Evolutionary conservation across 2,797 vertebrate species (phyloP).

Genomic region (Myotis myotis): DNA sequence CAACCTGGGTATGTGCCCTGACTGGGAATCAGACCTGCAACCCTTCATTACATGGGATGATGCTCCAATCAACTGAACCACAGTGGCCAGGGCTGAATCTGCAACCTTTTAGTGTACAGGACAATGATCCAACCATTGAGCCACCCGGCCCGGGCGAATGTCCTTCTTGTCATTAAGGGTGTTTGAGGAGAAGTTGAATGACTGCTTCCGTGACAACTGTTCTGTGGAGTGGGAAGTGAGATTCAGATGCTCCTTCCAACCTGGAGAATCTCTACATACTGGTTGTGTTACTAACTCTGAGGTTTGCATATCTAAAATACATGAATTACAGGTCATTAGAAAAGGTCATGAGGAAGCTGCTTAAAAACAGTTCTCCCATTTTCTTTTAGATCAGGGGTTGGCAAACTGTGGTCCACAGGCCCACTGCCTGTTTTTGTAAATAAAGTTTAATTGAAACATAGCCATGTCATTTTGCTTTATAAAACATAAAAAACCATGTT

Average conservation of each 20-base stretch:
- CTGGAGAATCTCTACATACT: neutral
- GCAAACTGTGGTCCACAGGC: neutral
- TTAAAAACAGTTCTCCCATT: neutral
- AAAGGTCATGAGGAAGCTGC: neutral
- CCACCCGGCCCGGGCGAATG: neutral
- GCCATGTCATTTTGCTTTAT: neutral
- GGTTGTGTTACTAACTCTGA: neutral
- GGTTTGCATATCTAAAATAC: neutral
- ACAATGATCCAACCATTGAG: too few species aligned
- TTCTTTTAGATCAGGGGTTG: neutral
- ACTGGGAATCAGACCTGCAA: too few species aligned
- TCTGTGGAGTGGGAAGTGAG: neutral
- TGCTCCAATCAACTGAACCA: too few species aligned
- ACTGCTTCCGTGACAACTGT: neutral
- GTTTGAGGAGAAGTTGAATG: neutral
- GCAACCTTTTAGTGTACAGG: too few species aligned
- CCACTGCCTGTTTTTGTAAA: slow-evolving; percentile 1
- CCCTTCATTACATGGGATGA: too few species aligned
- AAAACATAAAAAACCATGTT: too few species aligned
- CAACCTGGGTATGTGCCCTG: too few species aligned
- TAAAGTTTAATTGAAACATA: neutral
- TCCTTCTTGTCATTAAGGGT: neutral
- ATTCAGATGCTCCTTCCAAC: neutral
- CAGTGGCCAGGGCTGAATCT: too few species aligned
- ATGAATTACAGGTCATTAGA: neutral